Conservation (phyloP, 2,888 invertebrate species). For the Apamea anceps region DNA sequence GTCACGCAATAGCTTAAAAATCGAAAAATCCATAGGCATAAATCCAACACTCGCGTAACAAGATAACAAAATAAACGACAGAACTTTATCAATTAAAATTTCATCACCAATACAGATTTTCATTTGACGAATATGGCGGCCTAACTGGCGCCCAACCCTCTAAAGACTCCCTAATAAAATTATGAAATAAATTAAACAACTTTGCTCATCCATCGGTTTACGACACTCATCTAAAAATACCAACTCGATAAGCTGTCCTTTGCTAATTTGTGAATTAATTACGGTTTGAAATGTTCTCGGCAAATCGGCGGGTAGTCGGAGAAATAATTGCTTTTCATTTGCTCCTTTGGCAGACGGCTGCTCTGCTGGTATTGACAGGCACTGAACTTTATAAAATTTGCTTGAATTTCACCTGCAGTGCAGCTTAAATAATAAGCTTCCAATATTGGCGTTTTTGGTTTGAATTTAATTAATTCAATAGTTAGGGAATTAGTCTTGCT, state of each 20-base stretch:
- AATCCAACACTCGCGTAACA: constrained; percentile 50
- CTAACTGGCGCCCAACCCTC: constrained; percentile 62
- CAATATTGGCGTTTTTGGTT: background rate
- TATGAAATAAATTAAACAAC: constrained; percentile 73
- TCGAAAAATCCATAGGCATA: constrained; percentile 19
- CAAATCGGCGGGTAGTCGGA: constrained; percentile 59
- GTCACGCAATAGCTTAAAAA: background rate
- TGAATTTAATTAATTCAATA: constrained; percentile 14
- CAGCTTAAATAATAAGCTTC: constrained; percentile 23
- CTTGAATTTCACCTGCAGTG: constrained; percentile 23
- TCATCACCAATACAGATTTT: constrained; percentile 64
- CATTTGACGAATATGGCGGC: constrained; percentile 65
- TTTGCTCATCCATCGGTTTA: constrained; percentile 70
- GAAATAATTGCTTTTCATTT: constrained; percentile 73
- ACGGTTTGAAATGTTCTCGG: constrained; percentile 57
- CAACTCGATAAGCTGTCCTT: constrained; percentile 72
- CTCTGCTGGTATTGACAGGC: constrained; percentile 53
- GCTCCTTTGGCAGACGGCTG: constrained; percentile 58
- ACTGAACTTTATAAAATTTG: constrained; percentile 48
- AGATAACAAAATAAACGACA: constrained; percentile 60
- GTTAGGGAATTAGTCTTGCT: background rate
- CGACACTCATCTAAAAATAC: constrained; percentile 70
- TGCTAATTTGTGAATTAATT: constrained; percentile 76
- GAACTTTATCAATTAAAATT: constrained; percentile 68
- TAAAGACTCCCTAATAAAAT: constrained; percentile 70